A percentile compares a stretch with the other conserved stretches of the same genome.
phyloP scores from a whole-genome alignment of 2,113 vertebrate genomes.

The Hemiprocne comata region DNA sequence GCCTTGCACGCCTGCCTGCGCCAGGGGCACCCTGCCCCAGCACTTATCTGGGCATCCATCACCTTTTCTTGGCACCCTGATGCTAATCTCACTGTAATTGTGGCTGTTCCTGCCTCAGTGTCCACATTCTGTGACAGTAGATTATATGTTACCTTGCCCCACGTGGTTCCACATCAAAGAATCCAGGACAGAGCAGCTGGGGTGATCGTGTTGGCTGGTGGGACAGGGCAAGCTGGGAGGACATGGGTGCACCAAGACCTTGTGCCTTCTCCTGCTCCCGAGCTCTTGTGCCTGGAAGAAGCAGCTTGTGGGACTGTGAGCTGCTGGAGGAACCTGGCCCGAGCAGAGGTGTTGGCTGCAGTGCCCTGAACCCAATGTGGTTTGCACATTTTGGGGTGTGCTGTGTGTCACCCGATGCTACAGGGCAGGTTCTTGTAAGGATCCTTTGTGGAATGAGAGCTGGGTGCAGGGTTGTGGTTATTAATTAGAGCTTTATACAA shows the following conservation, averaged over 20 bases:
- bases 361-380: neutral
- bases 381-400: neutral
- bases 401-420: fast-evolving
- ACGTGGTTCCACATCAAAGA: neutral
- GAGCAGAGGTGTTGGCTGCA: fast-evolving
- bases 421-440: neutral
- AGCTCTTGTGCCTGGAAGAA: neutral
- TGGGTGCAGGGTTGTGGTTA: neutral
- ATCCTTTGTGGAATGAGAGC: neutral
- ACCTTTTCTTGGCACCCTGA: neutral
- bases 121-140: fast-evolving
- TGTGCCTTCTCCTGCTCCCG: fast-evolving
- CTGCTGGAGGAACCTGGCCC: neutral
- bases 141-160: fast-evolving
- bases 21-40: neutral
- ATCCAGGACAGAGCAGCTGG: neutral
- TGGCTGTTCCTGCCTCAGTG: fast-evolving
- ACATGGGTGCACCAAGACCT: fast-evolving
- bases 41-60: neutral
- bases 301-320: neutral
- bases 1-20: fast-evolving
- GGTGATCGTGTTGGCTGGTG: neutral
- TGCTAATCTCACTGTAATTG: neutral
- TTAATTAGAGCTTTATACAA: neutral
- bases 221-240: neutral